These are phyloP conservation scores for Patagioenas fasciata DNA, from an alignment of 2,113 vertebrate genomes.

Conservation along the genomic window DNA sequence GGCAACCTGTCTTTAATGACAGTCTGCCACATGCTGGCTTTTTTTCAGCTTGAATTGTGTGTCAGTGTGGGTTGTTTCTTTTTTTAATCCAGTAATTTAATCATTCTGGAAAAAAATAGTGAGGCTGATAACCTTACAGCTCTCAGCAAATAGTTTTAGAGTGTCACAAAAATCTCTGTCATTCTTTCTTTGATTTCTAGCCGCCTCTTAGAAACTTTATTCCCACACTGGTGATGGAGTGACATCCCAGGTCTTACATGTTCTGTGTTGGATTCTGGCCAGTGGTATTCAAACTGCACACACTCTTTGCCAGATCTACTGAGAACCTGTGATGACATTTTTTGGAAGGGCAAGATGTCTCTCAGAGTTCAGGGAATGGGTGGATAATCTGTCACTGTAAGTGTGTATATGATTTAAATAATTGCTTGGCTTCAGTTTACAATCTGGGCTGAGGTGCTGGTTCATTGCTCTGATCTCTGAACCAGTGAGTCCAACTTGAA, in stretches of 20 bases:
- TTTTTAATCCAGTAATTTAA: neutral
- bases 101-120: neutral
- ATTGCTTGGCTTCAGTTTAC: constrained; percentile 7
- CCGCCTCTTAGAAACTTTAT: constrained; percentile 41
- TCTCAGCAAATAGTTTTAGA: constrained; percentile 25
- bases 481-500: neutral
- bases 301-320: constrained; percentile 14
- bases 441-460: neutral
- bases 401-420: constrained; percentile 18
- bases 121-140: neutral
- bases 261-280: neutral
- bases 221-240: neutral
- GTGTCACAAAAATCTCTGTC: constrained; percentile 20
- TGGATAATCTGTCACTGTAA: constrained; percentile 39
- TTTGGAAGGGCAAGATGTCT: constrained; percentile 53
- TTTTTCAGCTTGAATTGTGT: neutral
- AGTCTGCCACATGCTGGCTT: neutral
- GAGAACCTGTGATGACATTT: constrained; percentile 51
- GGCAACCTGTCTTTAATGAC: neutral
- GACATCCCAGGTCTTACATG: neutral
- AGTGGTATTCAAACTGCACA: constrained; percentile 10
- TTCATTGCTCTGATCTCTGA: neutral
- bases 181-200: constrained; percentile 46
- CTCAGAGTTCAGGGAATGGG: constrained; percentile 28
- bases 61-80: neutral